A percentile compares a stretch with the other conserved stretches of the same genome.
These are phyloP conservation scores for Chascanopsetta lugubris DNA, from an alignment of 2,113 vertebrate species.

Conservation along the genomic window DNA sequence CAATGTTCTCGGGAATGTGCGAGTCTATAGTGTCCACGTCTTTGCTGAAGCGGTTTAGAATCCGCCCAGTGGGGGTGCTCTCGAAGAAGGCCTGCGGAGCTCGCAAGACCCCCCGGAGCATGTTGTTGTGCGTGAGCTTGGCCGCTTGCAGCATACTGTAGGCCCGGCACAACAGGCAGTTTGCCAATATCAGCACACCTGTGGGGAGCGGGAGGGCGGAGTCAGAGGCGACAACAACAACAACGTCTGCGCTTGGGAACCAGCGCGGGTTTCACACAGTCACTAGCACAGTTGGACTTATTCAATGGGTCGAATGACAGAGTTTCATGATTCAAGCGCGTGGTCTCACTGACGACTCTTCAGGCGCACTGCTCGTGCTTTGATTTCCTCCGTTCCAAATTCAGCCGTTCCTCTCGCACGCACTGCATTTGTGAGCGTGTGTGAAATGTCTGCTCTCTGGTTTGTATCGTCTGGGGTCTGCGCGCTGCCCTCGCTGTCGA, in stretches of 20 bases:
- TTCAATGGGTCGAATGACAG: no score
- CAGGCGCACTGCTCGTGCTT: no score
- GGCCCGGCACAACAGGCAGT: conserved; percentile 79
- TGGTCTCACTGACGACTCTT: no score
- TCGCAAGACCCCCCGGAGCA: conserved; percentile 81
- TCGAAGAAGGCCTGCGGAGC: conserved; percentile 84
- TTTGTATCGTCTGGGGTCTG: no score
- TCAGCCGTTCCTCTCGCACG: no score
- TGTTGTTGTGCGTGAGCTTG: conserved; percentile 76
- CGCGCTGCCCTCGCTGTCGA: no score
- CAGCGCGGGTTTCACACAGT: conserved; percentile 10
- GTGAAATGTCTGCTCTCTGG: no score
- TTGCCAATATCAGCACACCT: conserved; percentile 83
- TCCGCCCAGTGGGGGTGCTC: conserved; percentile 80
- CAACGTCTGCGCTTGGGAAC: conserved; percentile 50
- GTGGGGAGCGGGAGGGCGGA: conserved; percentile 46
- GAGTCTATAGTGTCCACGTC: conserved; percentile 84
- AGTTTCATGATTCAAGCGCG: no score
- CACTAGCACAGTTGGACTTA: not conserved
- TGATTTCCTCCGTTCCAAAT: no score
- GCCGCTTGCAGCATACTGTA: conserved; percentile 82
- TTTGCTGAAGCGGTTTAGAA: conserved; percentile 86
- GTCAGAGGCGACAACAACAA: conserved; percentile 64
- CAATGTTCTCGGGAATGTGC: conserved; percentile 83
- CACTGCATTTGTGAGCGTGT: no score